Evolutionary conservation across 2,888 invertebrate species (phyloP), one percentile per base, ranked within the genome.

Genomic region (Hirtodrosophila duncani): DNA sequence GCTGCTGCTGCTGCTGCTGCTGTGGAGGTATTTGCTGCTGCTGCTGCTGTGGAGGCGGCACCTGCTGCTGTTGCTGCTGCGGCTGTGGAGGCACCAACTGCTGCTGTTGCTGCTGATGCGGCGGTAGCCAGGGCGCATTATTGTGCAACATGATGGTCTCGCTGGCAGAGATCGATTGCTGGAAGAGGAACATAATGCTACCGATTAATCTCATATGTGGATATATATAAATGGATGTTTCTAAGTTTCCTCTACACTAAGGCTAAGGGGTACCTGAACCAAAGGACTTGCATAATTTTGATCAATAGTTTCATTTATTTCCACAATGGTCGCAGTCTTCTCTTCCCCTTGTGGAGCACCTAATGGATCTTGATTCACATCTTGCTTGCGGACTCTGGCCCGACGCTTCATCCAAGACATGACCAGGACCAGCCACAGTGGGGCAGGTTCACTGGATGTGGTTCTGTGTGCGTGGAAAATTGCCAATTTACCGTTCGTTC

Each of bases 101-200:
- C 24, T 64, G 72, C 38, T 71, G 74, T 42, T 53, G 51, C 30
- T 38, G 80, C 37, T 43, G 71, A n/a, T 58, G 71, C 17, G 67
- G 57, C 42, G 62, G 69, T 52, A 62, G 67, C 83, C 85, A 83
- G 61, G 65, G 67, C 33, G 61, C 63, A 62, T 77, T 77, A 34
- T 77, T 77, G 55, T 80, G 82, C 82, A 77, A 68, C 82, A 77
- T 77, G 9, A 67, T 70, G 37, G 55, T 41, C 17, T 16, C n/a
- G 33, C 37, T 46, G 38, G 27, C n/a, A 34, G 49, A 63, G 31
- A n/a, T n/a, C n/a, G n/a, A n/a, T n/a, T n/a, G n/a, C 70, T 63
- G 46, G n/a, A 50, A 43, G 11, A 11, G 10, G n/a, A 20, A 6
- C 17, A 20, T n/a, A n/a, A n/a, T n/a, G n/a, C n/a, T n/a, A n/a